phyloP scores from a whole-genome alignment of 2,797 vertebrate genomes.

The Macrochelys suwanniensis region DNA sequence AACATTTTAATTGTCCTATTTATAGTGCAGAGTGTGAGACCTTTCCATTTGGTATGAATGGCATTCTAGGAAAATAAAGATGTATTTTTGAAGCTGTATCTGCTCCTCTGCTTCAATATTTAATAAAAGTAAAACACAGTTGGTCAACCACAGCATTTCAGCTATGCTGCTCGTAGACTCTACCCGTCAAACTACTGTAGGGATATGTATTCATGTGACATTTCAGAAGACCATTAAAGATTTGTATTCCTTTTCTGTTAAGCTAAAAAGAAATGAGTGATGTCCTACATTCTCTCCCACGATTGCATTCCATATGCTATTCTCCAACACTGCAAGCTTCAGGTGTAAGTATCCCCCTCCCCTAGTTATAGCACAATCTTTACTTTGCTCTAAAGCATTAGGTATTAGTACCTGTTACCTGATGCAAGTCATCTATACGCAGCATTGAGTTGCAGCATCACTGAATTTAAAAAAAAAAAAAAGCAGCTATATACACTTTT shows the following conservation, averaged over 20 bases:
- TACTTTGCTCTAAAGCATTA: background rate
- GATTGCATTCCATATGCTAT: background rate
- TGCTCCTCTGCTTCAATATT: fast-evolving
- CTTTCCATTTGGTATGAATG: background rate
- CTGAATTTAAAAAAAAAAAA: background rate
- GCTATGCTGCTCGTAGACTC: background rate
- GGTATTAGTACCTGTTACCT: background rate
- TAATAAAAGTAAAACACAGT: background rate
- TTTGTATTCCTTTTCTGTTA: background rate
- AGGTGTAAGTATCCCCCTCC: too few species aligned
- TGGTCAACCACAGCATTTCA: background rate
- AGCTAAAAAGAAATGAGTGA: too few species aligned
- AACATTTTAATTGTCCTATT: conserved; percentile 33
- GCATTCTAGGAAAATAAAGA: conserved; percentile 51
- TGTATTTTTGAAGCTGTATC: fast-evolving
- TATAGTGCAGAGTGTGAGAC: conserved; percentile 34
- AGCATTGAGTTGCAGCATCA: background rate
- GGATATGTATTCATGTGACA: background rate
- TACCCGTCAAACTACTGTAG: background rate
- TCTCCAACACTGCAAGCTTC: too few species aligned
- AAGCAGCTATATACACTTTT: too few species aligned
- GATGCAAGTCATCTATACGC: too few species aligned
- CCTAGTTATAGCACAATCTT: background rate
- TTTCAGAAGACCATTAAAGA: background rate
- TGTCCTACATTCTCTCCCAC: background rate